Evolutionary conservation across 2,797 vertebrate species (phyloP), one percentile per base, ranked within the genome.

Genomic region (Adrianichthys oophorus): DNA sequence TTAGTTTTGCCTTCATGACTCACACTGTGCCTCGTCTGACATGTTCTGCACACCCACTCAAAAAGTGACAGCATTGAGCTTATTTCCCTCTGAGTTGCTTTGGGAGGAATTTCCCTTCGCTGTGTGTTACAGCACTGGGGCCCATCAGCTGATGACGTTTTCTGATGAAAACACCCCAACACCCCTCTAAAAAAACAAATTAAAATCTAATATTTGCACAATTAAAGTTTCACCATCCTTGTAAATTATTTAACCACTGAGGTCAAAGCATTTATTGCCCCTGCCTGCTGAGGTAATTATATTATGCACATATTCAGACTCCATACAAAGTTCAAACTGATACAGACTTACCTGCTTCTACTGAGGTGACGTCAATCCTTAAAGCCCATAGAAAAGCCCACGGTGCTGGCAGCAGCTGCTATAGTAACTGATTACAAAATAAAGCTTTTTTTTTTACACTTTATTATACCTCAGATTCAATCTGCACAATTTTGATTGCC

Each of bases 181-280:
- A 37, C 2, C 32, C 26, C 63, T 15, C 29, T 63, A 46, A 81
- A 23, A 49, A 65, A 44, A 18, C 15, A 44, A 52, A 42, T 41
- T 48, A 44, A 65, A 52, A 47, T 52, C 5, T 7, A 42, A 44
- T 12, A 44, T 56, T 65, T 48, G 52, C 48, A 43, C 32, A 37
- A 37, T 12, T 52, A 58, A 48, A 61, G 13, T 17, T 15, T 29
- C 59, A 67, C 74, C 66, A 68, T 79, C 65, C 59, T 44, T 65
- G 83, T 84, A 68, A 90, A 85, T 89, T 79, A 92, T 85, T 91
- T 82, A 89, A 80, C 71, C 63, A 48, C 58, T 41, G 70, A 86
- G 87, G 80, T 83, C 85, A 88, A 56, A 69, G 58, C 72, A 70
- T 74, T 75, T 72, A 79, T 82, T 82, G 80, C 66, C 69, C 45